Evolutionary conservation across 2,888 invertebrate species (phyloP).

Genomic region (Nomada fabriciana): DNA sequence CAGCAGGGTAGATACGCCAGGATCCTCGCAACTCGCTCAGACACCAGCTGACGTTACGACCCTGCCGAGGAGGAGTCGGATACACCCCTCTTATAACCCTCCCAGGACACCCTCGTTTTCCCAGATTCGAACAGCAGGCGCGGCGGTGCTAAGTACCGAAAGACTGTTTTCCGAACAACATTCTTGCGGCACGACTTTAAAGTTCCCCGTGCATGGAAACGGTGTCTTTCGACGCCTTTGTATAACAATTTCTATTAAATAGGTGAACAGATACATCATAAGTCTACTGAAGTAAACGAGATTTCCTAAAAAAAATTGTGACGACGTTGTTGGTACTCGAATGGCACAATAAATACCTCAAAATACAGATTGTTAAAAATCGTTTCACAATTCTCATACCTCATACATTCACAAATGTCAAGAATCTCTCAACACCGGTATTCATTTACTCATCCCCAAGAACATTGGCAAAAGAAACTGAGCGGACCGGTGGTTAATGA

Average conservation of each 20-base stretch:
- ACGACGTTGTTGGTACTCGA: too few species aligned
- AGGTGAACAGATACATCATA: neutral
- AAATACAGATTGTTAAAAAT: neutral
- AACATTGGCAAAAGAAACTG: neutral
- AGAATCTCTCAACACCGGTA: neutral
- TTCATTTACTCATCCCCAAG: neutral
- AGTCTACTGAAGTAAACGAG: too few species aligned
- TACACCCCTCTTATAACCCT: slow-evolving; percentile 60
- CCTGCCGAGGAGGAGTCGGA: slow-evolving; percentile 59
- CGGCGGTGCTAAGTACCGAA: slow-evolving; percentile 69
- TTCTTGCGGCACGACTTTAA: slow-evolving; percentile 46
- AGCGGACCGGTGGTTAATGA: neutral
- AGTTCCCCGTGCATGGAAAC: slow-evolving; percentile 17
- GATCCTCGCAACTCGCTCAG: slow-evolving; percentile 73
- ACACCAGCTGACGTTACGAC: slow-evolving; percentile 76
- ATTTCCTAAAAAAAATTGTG: too few species aligned
- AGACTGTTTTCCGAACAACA: slow-evolving; percentile 69
- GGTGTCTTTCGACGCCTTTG: slow-evolving; percentile 26
- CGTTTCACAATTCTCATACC: neutral
- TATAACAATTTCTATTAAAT: slow-evolving; percentile 25
- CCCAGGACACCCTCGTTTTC: slow-evolving; percentile 47
- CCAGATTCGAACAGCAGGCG: slow-evolving; percentile 65
- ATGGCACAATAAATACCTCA: too few species aligned
- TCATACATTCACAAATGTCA: too few species aligned
- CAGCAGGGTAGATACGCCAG: slow-evolving; percentile 40